Conservation (phyloP, 1,140 invertebrate genomes). For the Lasioglossum baleicum region DNA sequence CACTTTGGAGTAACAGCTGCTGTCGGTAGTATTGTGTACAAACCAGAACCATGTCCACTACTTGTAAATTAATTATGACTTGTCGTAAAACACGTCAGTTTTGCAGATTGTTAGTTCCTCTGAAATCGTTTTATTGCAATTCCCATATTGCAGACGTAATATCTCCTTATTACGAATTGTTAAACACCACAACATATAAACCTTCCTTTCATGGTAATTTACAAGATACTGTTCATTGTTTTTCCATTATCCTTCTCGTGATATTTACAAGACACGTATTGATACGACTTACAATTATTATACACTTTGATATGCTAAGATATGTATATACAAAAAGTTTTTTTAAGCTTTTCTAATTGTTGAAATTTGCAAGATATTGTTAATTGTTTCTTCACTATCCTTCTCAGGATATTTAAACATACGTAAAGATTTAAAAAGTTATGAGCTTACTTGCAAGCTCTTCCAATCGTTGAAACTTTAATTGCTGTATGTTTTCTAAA, state of each 20-base stretch:
- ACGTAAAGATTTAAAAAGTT: not conserved
- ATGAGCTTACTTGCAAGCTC: not conserved
- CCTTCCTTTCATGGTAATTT: conserved; percentile 6
- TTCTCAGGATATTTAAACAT: too few species aligned
- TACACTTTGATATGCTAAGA: not conserved
- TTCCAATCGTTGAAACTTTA: not conserved
- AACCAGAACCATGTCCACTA: not conserved
- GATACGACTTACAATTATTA: not conserved
- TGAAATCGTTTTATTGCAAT: not conserved
- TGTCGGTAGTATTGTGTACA: not conserved
- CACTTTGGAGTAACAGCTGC: not conserved
- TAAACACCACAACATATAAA: not conserved
- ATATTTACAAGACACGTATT: not conserved
- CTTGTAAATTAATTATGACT: conserved; percentile 15
- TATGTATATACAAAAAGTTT: not conserved
- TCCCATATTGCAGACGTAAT: not conserved
- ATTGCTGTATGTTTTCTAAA: not conserved
- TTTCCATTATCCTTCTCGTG: not conserved
- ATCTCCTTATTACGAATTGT: not conserved
- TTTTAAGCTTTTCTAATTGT: too few species aligned
- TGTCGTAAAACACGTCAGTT: conserved; percentile 5
- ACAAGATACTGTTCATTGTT: not conserved
- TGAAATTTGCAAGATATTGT: too few species aligned
- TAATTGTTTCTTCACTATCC: too few species aligned
- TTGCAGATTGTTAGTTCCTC: not conserved